A percentile compares a stretch with the other conserved stretches of the same genome.
phyloP scores from a whole-genome alignment of 1,140 invertebrate genomes.

The Nymphalis io region DNA sequence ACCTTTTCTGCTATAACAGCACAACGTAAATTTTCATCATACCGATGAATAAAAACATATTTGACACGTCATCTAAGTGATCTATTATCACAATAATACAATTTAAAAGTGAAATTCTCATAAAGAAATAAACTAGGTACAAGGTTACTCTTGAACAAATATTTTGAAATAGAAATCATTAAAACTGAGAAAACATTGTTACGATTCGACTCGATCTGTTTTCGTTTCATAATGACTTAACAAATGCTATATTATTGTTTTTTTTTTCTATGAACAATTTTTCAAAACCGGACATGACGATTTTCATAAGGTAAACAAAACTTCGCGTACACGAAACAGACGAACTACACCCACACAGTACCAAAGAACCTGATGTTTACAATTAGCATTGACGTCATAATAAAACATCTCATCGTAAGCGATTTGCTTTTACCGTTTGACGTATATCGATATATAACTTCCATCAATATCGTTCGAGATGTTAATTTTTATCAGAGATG shows the following conservation, averaged over 20 bases:
- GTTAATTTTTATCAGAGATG: neutral
- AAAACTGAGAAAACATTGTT: neutral
- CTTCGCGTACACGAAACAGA: constrained; percentile 19
- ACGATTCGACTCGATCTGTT: neutral
- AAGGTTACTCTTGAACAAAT: constrained; percentile 27
- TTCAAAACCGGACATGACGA: constrained; percentile 4
- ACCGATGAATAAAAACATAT: constrained; percentile 2
- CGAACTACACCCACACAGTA: constrained; percentile 6
- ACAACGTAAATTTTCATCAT: constrained; percentile 34
- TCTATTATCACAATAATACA: constrained; percentile 32
- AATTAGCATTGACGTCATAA: constrained; percentile 25
- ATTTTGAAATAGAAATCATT: neutral
- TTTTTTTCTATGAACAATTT: neutral
- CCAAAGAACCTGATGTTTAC: constrained; percentile 9
- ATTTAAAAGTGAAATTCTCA: constrained; percentile 22
- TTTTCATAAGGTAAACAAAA: neutral
- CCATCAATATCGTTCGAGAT: neutral
- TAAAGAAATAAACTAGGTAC: constrained; percentile 35
- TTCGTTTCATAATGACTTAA: neutral
- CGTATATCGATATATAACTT: neutral
- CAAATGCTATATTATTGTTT: neutral
- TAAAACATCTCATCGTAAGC: constrained; percentile 12
- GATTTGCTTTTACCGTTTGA: constrained; percentile 16
- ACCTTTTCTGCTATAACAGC: constrained; percentile 57
- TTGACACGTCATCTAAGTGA: constrained; percentile 31